Conservation (phyloP, 53 echinoderm and acorn worm genomes). For the Zoroaster sp. region DNA sequence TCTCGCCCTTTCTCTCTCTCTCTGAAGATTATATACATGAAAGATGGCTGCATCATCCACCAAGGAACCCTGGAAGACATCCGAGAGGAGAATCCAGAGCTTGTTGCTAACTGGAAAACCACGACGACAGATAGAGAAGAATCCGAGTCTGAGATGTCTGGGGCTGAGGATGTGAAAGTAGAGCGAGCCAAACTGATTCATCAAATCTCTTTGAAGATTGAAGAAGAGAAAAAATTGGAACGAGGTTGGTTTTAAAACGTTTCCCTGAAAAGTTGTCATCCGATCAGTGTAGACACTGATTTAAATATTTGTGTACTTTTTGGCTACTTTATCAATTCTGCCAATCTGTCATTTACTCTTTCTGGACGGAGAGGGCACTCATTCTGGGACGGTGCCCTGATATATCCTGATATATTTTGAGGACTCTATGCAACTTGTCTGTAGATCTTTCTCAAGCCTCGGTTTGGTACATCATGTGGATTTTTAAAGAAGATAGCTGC, state of each 20-base stretch:
- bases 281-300: not conserved
- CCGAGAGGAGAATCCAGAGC: constrained; percentile 65
- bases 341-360: too few species aligned
- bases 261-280: not conserved
- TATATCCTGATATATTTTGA: too few species aligned
- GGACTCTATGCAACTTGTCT: too few species aligned
- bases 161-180: constrained; percentile 18
- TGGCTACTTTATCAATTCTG: too few species aligned
- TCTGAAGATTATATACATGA: constrained; percentile 37
- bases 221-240: constrained; percentile 35
- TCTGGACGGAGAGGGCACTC: too few species aligned
- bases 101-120: constrained; percentile 68
- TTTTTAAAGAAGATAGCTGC: too few species aligned
- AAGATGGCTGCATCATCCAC: constrained; percentile 73
- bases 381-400: too few species aligned
- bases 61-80: constrained; percentile 88
- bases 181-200: constrained; percentile 60
- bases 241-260: not conserved
- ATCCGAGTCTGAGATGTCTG: constrained; percentile 64
- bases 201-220: constrained; percentile 74
- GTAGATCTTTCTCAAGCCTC: too few species aligned
- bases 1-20: not conserved
- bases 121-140: constrained; percentile 55
- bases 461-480: too few species aligned
- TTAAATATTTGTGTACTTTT: too few species aligned